These are phyloP conservation scores for Manis pentadactyla DNA, from an alignment of 2,797 vertebrate species.

Conservation along the genomic window DNA sequence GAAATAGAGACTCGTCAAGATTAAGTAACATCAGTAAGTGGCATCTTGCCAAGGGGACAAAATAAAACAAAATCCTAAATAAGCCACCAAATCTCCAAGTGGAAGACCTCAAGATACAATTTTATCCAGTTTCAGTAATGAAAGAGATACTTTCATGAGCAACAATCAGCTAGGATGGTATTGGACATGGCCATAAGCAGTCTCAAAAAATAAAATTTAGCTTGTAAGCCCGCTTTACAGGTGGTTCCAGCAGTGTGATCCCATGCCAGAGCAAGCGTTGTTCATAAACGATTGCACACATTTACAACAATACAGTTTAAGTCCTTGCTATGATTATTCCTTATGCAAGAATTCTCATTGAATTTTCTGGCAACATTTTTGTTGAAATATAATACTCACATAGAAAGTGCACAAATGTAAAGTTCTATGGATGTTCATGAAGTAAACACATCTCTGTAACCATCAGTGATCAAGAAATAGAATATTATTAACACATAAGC, in stretches of 20 bases:
- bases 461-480: not conserved
- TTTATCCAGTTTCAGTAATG: conserved; percentile 6
- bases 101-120: not conserved
- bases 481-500: not conserved
- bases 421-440: conserved; percentile 7
- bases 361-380: conserved; percentile 2
- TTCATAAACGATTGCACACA: not conserved
- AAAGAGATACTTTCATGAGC: conserved; percentile 7
- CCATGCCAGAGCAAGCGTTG: not conserved
- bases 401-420: not conserved
- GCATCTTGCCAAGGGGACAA: not conserved
- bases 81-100: not conserved
- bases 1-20: not conserved
- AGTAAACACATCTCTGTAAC: not conserved
- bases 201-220: conserved; percentile 30
- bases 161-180: not conserved
- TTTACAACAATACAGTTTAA: conserved; percentile 27
- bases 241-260: not conserved
- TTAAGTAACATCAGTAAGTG: conserved; percentile 1
- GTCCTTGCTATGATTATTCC: not conserved
- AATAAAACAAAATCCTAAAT: not conserved
- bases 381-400: not conserved
- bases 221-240: not conserved
- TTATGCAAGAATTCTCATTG: not conserved
- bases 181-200: not conserved